Evolutionary conservation across 2,888 invertebrate genomes (phyloP), one percentile per base, ranked within the genome.

Genomic region (Myopa testacea): DNA sequence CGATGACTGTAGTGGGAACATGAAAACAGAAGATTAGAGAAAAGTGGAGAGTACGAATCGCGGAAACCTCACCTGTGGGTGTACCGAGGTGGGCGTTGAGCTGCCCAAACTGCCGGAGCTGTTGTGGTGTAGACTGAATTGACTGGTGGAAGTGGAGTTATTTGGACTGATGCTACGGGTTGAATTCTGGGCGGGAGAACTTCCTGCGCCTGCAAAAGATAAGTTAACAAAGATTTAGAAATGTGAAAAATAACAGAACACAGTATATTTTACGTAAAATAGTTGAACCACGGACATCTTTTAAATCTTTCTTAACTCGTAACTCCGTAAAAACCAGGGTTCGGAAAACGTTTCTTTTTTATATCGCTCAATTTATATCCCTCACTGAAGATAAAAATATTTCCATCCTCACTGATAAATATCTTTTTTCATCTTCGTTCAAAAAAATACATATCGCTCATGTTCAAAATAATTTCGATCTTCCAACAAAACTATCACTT

Each of bases 141-240:
- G 89, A 86, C 89, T 89, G 84, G 88, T 87, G 83, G 89, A 88
- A 81, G 88, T 89, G 80, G 89, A 89, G 85, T 89, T 90, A 84
- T 88, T 88, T 80, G 89, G 89, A 84, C 89, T 90, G 85, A 88
- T 88, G 85, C 89, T 90, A 84, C 89, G 89, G 83, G 89, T 89
- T 84, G 89, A 89, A 87, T 89, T 90, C 86, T 89, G 89, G 86
- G 89, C 89, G 85, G 89, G 89, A 84, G 89, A 90, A 86, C 88
- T 89, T 87, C 89, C 89, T 84, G 89, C 89, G 86, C 89, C 89
- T 90, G 82, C 60, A 58, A 76, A 76, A 50, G 68, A 75, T 19
- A 50, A 55, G n/a, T 12, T 65, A 78, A 37, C 70, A 77, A n/a
- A 26, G 6, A 40, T 67, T 40, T 40, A 16, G 10, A 55, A 16